Evolutionary conservation across 2,113 vertebrate genomes (phyloP).

Genomic region (Labeo catla): DNA sequence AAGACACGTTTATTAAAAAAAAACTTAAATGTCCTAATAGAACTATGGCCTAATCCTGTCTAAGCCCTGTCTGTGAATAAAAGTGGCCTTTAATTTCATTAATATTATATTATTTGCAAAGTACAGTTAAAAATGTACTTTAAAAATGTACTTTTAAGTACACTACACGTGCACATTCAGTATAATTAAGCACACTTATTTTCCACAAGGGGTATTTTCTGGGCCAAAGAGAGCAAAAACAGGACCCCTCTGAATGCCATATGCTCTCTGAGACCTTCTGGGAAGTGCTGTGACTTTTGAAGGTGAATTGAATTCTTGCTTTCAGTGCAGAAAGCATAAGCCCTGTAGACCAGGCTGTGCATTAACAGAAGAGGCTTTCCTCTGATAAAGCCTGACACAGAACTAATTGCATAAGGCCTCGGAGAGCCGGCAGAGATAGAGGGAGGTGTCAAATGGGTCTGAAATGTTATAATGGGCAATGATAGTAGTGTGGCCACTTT

Average conservation of each 20-base stretch:
- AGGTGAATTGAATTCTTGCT: not conserved
- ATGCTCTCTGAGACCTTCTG: not conserved
- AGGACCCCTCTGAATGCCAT: not conserved
- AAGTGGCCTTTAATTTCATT: not conserved
- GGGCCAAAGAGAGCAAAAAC: not conserved
- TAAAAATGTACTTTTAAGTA: not conserved
- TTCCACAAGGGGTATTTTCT: not conserved
- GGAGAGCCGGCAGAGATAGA: not conserved
- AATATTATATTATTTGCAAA: not conserved
- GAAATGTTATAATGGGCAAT: conserved; percentile 29
- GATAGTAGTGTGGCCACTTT: not conserved
- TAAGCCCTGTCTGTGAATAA: no score
- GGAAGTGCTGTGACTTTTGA: not conserved
- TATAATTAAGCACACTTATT: not conserved
- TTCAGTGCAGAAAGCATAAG: not conserved
- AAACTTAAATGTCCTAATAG: no score
- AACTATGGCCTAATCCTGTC: no score
- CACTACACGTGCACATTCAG: not conserved
- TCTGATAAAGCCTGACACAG: conserved; percentile 19
- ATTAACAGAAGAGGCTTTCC: not conserved
- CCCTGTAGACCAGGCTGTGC: not conserved
- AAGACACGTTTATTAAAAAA: no score
- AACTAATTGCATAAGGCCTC: not conserved
- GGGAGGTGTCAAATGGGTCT: not conserved
- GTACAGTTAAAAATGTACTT: not conserved